Evolutionary conservation across 2,113 vertebrate species (phyloP).

Genomic region (Enhydra lutris): DNA sequence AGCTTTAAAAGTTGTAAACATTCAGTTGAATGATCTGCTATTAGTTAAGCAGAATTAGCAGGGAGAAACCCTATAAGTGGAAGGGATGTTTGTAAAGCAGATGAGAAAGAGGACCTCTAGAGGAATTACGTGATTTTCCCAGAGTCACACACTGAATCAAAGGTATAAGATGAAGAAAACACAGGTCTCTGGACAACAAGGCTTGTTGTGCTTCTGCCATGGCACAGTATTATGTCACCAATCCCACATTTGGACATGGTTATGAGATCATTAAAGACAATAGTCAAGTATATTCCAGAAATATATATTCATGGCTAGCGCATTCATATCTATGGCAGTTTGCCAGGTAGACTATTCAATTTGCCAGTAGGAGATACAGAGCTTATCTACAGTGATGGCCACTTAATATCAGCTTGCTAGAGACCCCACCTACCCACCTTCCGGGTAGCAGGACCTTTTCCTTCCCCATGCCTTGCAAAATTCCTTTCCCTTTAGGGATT

Average conservation of each 20-base stretch:
- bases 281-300: not conserved
- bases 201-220: not conserved
- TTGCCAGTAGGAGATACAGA: not conserved
- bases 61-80: not conserved
- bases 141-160: not conserved
- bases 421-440: not conserved
- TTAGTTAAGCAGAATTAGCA: not conserved
- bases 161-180: not conserved
- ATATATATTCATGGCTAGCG: not conserved
- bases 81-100: not conserved
- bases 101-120: not conserved
- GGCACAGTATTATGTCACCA: not conserved
- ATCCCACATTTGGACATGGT: not conserved
- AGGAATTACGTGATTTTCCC: not conserved
- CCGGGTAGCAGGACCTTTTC: not conserved
- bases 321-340: not conserved
- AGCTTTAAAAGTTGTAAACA: not conserved
- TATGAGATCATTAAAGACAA: not conserved
- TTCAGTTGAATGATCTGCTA: not conserved
- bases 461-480: not conserved
- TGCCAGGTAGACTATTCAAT: not conserved
- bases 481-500: not conserved
- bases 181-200: not conserved
- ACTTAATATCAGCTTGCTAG: not conserved
- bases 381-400: not conserved